Evolutionary conservation across 2,113 vertebrate genomes (phyloP).

Genomic region (Hypocryptadius cinnamomeus): DNA sequence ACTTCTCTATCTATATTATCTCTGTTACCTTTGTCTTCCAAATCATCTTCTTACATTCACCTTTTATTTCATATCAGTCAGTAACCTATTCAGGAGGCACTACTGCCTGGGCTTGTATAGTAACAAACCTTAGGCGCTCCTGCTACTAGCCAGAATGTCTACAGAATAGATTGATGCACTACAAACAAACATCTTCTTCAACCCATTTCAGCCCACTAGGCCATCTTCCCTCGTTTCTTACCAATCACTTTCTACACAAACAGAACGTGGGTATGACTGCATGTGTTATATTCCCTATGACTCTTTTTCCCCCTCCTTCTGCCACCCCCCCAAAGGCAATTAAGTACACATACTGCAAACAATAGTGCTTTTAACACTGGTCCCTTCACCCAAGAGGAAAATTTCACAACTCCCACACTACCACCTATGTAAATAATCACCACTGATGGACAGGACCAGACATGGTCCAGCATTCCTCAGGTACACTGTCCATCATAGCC

Average conservation of each 20-base stretch:
- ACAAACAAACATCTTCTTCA: not conserved
- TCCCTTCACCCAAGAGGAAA: not conserved
- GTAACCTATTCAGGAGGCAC: not conserved
- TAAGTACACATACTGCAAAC: not conserved
- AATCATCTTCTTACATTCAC: not conserved
- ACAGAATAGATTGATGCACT: not conserved
- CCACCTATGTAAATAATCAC: not conserved
- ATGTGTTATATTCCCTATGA: rapidly evolving
- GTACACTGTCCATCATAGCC: not conserved
- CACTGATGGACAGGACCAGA: not conserved
- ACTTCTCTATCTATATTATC: not conserved
- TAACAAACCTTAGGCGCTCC: not conserved
- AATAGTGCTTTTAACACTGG: not conserved
- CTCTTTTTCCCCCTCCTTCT: not conserved
- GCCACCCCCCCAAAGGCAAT: not conserved
- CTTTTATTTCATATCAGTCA: not conserved
- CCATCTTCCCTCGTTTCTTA: not conserved
- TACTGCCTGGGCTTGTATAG: not conserved
- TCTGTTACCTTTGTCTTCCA: not conserved
- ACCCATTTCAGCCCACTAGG: not conserved
- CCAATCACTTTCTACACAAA: not conserved
- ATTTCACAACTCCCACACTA: not conserved
- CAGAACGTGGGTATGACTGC: not conserved
- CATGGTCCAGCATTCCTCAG: not conserved
- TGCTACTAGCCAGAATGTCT: not conserved